A percentile compares a stretch with the other conserved stretches of the same genome.
phyloP scores from a whole-genome alignment of 1,140 invertebrate species.

The Wasmannia auropunctata region DNA sequence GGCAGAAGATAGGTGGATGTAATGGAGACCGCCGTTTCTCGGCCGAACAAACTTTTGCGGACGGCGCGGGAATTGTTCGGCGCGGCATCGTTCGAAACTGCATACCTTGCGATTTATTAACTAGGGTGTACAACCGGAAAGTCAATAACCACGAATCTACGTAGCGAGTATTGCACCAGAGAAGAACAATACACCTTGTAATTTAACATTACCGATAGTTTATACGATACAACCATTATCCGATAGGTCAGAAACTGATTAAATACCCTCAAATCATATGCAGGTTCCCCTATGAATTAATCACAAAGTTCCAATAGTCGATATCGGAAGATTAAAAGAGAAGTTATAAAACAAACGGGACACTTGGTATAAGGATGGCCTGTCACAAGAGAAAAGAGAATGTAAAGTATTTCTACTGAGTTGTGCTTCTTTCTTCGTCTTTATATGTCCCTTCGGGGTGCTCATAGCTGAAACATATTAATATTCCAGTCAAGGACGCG shows the following conservation, averaged over 20 bases:
- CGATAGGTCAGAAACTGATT: background rate
- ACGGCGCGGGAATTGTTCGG: conserved; percentile 60
- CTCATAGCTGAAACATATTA: conserved; percentile 64
- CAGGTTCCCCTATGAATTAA: background rate
- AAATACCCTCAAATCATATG: background rate
- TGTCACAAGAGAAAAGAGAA: conserved; percentile 12
- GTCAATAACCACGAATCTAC: conserved; percentile 8
- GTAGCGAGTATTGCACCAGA: background rate
- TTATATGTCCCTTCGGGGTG: conserved; percentile 66
- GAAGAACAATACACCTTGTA: background rate
- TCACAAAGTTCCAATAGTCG: background rate
- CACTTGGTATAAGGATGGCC: background rate
- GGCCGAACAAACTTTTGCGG: conserved; percentile 59
- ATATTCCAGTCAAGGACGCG: conserved; percentile 73
- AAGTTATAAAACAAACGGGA: background rate
- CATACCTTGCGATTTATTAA: conserved; percentile 55
- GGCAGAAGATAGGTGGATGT: conserved; percentile 56
- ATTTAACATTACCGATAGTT: conserved; percentile 22
- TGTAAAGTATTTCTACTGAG: conserved; percentile 43
- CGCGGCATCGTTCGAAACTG: conserved; percentile 28
- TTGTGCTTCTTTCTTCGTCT: conserved; percentile 51
- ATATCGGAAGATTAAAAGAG: background rate
- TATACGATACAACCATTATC: background rate
- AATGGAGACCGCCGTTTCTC: conserved; percentile 68
- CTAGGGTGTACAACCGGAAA: background rate